Conservation (phyloP, 1,140 invertebrate species). For the Papilio xuthus region DNA sequence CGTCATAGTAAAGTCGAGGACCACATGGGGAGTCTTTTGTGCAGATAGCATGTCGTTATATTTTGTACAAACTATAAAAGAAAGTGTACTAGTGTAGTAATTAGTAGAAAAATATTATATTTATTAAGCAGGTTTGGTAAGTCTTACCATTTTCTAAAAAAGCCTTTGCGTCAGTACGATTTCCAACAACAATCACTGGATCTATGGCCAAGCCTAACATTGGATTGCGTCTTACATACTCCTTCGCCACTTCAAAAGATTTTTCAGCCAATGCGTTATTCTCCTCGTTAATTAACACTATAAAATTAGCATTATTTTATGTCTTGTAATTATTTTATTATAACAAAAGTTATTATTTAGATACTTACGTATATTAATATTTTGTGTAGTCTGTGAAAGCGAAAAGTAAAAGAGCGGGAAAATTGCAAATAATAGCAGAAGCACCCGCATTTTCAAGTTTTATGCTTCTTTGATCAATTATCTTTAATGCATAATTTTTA, state of each 20-base stretch:
- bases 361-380: slow-evolving; percentile 83
- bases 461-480: slow-evolving; percentile 6
- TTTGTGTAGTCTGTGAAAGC: slow-evolving; percentile 81
- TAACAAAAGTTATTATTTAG: slow-evolving; percentile 34
- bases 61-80: slow-evolving; percentile 84
- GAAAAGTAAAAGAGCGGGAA: slow-evolving; percentile 49
- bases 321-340: not conserved
- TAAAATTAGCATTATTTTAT: slow-evolving; percentile 41
- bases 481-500: not conserved
- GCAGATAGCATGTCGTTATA: slow-evolving; percentile 84
- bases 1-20: slow-evolving; percentile 90
- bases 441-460: slow-evolving; percentile 40
- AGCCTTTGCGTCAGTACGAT: slow-evolving; percentile 85
- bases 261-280: slow-evolving; percentile 85
- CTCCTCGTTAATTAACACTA: slow-evolving; percentile 89
- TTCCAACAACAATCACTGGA: slow-evolving; percentile 83
- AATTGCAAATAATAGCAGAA: slow-evolving; percentile 44
- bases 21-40: slow-evolving; percentile 87
- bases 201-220: slow-evolving; percentile 85
- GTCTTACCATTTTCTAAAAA: slow-evolving; percentile 85
- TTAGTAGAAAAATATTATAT: not conserved
- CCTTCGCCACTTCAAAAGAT: slow-evolving; percentile 85
- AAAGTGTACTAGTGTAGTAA: slow-evolving; percentile 35
- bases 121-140: slow-evolving; percentile 26
- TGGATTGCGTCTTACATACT: slow-evolving; percentile 86